A percentile compares a stretch with the other conserved stretches of the same genome.
Conservation (phyloP, 2,888 invertebrate species). For the Tenthredo mesomela region DNA sequence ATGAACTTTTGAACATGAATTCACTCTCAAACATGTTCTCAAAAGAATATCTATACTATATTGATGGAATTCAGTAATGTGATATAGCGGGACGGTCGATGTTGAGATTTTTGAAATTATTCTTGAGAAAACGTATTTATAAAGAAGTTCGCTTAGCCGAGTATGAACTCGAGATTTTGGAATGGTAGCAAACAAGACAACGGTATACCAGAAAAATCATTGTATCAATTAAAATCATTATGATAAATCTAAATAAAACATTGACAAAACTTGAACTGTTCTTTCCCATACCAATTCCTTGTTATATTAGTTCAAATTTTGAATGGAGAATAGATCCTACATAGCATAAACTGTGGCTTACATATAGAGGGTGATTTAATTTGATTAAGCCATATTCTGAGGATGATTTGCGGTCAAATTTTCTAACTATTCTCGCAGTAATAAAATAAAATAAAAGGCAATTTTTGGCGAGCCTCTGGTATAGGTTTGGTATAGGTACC, state of each 20-base stretch:
- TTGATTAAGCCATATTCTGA: not conserved
- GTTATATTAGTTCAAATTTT: not conserved
- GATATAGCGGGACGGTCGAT: constrained; percentile 15
- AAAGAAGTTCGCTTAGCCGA: not conserved
- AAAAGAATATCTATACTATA: not conserved
- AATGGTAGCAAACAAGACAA: constrained; percentile 62
- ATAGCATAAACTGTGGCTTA: not conserved
- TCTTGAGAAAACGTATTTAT: not conserved
- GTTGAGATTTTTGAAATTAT: not conserved
- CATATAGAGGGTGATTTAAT: not conserved
- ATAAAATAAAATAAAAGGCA: too few species aligned
- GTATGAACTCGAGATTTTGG: constrained; percentile 33
- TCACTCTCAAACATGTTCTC: not conserved
- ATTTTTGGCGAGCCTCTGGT: too few species aligned
- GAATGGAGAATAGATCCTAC: not conserved
- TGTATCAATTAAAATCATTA: constrained; percentile 77
- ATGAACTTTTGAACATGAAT: not conserved
- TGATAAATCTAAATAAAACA: constrained; percentile 76
- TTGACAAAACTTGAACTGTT: constrained; percentile 38
- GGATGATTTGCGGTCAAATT: not conserved
- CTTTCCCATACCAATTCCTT: not conserved
- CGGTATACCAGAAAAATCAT: constrained; percentile 76
- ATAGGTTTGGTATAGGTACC: too few species aligned
- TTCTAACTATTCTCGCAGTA: too few species aligned
- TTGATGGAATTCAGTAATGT: constrained; percentile 19